Base-by-base conservation (phyloP, 2,888 invertebrate species). In the Mesodorylaimus sp. region DNA sequence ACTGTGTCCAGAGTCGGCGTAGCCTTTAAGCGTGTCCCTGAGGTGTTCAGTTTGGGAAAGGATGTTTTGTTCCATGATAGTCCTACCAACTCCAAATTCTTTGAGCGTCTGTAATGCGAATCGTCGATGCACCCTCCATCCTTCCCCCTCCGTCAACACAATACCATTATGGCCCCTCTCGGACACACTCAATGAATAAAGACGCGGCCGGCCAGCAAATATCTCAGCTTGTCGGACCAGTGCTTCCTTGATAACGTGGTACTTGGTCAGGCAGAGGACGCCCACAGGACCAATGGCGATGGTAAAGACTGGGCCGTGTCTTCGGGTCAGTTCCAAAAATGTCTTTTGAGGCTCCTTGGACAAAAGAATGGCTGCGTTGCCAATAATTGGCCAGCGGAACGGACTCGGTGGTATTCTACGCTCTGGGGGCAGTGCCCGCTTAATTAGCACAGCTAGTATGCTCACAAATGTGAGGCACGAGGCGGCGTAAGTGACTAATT, bases 91-190 rank as follows among this genome's bases (percentile, higher is more conserved):
- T 3, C 47, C 47, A 19, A 47, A 47, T n/a, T 32, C 36, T 39
- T 36, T 27, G 27, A 47, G 36, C 3, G 36, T 32, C 13, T 21
- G 21, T 5, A 47, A 41, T 29, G 47, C 27, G 47, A 47, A 47
- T 10, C 47, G 43, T 24, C 47, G 27, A 3, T 47, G 47, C 19
- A 29, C 47, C 19, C 32, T 32, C 32, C 32, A 32, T 16, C 7
- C 16, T 32, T 7, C 32, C 7, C 16, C 32, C n/a, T n/a, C n/a
- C n/a, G n/a, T n/a, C n/a, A n/a, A n/a, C n/a, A n/a, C n/a, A n/a
- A n/a, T n/a, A n/a, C n/a, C n/a, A n/a, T n/a, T n/a, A n/a, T n/a
- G n/a, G n/a, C n/a, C n/a, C n/a, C n/a, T n/a, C n/a, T n/a, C n/a
- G n/a, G n/a, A n/a, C n/a, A n/a, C n/a, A n/a, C n/a, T n/a, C n/a